Conservation (phyloP, 1,140 invertebrate species). For the Drosophila sechellia region DNA sequence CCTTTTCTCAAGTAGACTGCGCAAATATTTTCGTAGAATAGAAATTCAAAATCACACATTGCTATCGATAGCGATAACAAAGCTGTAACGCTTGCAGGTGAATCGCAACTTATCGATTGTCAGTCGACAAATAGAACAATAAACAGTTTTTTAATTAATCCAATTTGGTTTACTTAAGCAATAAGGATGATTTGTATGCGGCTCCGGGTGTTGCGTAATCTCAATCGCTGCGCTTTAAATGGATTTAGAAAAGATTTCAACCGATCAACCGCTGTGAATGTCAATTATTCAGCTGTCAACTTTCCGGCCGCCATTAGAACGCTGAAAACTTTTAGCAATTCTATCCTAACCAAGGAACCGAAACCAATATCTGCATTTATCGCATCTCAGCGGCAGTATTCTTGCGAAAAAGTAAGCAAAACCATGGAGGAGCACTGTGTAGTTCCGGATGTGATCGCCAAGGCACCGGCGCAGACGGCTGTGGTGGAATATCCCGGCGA, state of each 20-base stretch:
- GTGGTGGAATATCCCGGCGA: conserved; percentile 66
- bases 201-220: conserved; percentile 7
- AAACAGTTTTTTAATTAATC: conserved; percentile 14
- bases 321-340: conserved; percentile 7
- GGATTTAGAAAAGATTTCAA: not conserved
- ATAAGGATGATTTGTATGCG: conserved; percentile 22
- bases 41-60: conserved; percentile 14
- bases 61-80: conserved; percentile 24
- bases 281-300: conserved; percentile 3
- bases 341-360: conserved; percentile 12
- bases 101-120: conserved; percentile 31
- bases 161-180: not conserved
- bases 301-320: conserved; percentile 51
- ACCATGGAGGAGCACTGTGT: conserved; percentile 73
- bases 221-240: not conserved
- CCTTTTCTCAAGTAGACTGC: not conserved
- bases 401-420: conserved; percentile 10
- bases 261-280: conserved; percentile 38
- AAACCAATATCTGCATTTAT: conserved; percentile 27
- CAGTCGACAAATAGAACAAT: not conserved
- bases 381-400: conserved; percentile 11
- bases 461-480: conserved; percentile 47
- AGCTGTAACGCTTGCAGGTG: not conserved
- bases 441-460: conserved; percentile 76
- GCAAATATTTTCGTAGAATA: conserved; percentile 1